Base-by-base conservation (phyloP, 2,113 vertebrate genomes). In the Periophthalmodon schlosseri region DNA sequence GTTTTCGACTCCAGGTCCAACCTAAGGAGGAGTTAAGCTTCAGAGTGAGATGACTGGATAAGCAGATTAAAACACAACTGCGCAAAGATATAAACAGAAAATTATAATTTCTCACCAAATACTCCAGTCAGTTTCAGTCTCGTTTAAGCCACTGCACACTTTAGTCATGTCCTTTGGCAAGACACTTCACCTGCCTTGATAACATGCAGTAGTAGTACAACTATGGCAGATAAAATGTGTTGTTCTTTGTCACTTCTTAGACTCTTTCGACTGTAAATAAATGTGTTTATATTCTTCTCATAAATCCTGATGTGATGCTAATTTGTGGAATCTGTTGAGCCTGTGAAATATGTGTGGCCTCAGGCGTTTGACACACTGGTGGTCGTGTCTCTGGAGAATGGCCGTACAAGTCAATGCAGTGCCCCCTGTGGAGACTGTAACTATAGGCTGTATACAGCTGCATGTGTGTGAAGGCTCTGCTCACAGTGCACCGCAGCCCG, bases 381-480 rank as follows among this genome's bases (percentile, higher is more conserved):
- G n/a, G 56, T 69, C 44, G 60, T 47, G 20, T 76, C 81, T 33
- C 49, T n/a, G 11, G 69, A 54, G 68, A 63, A 28, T 74, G 6
- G 0, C n/a, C 69, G 63, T 72, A 67, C 33, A 49, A 61, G 64
- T 80, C 70, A 64, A 20, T 44, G 47, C 12, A 39, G 28, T 18
- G 52, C 23, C 21, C 56, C 33, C n/a, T 20, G 60, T 69, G 58
- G 10, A 72, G 47, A 68, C 47, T 65, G 83, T 33, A 85, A 79
- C 76, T 68, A 28, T 23, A 61, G 49, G 36, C 13, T 67, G 13
- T n/a, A 11, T 13, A 18, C 56, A 28, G 23, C 20, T 64, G 7
- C 60, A 1, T 66, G 8, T 72, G 18, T 66, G 18, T 66, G 4
- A 65, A 68, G 36, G 74, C 28, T 73, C 50, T 60, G 70, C 70